phyloP scores from a whole-genome alignment of 1,140 invertebrate species.

The Diorhabda sublineata region DNA sequence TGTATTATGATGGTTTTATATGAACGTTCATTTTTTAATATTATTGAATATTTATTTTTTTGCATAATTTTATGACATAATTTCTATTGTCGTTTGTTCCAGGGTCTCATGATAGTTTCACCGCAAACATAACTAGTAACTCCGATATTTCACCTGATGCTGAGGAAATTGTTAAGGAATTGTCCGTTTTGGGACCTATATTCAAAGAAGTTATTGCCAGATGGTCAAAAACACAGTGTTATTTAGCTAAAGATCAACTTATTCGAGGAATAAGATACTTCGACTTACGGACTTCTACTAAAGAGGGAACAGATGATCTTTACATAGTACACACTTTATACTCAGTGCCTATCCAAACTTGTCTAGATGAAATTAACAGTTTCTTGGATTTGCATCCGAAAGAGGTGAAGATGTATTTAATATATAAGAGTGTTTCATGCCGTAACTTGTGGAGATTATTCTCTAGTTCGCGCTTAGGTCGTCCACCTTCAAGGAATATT shows the following conservation, averaged over 20 bases:
- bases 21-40: no score
- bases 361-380: constrained; percentile 13
- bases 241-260: constrained; percentile 16
- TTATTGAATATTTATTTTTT: no score
- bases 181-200: constrained; percentile 57
- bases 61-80: no score
- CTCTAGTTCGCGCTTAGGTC: no score
- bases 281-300: constrained; percentile 20
- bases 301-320: constrained; percentile 16
- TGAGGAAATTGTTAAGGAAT: constrained; percentile 53
- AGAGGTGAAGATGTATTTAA: constrained; percentile 15
- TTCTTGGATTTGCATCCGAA: constrained; percentile 20
- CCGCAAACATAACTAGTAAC: constrained; percentile 60
- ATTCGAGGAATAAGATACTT: constrained; percentile 26
- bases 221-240: constrained; percentile 57
- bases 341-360: constrained; percentile 15
- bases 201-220: constrained; percentile 63
- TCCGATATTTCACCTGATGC: constrained; percentile 68
- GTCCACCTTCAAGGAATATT: no score
- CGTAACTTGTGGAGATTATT: no score
- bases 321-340: constrained; percentile 24
- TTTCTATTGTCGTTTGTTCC: neutral
- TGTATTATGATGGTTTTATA: no score
- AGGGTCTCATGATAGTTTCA: constrained; percentile 83
- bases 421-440: neutral